Evolutionary conservation across 2,888 invertebrate genomes (phyloP).

Genomic region (Rhopalosiphum nymphaeae): DNA sequence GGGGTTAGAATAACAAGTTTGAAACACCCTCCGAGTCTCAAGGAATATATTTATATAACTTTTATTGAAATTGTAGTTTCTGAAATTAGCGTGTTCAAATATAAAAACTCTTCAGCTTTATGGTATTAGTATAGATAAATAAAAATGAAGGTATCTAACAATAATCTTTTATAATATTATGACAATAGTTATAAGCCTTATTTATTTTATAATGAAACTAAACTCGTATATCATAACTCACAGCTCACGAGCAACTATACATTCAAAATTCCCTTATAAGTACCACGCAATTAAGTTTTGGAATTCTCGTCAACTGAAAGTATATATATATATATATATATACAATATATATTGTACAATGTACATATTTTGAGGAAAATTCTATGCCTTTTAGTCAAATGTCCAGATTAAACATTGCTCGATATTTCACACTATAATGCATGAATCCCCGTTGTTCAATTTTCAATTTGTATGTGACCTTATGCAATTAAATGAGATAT

Average conservation of each 20-base stretch:
- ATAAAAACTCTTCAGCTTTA: no score
- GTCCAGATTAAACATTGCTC: not conserved
- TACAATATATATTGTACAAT: not conserved
- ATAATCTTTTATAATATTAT: not conserved
- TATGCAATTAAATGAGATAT: no score
- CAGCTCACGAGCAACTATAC: not conserved
- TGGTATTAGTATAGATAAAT: not conserved
- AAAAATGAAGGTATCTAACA: not conserved
- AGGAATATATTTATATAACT: no score
- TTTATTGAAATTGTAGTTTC: no score
- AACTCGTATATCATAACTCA: not conserved
- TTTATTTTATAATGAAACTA: not conserved
- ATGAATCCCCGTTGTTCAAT: no score
- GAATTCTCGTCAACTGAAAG: conserved; percentile 8
- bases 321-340: not conserved
- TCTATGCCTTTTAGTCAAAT: not conserved
- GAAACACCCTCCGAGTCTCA: no score
- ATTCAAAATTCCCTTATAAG: not conserved
- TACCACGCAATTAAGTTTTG: not conserved
- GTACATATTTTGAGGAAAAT: not conserved
- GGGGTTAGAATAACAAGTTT: no score
- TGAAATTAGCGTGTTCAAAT: no score
- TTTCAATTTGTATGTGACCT: no score
- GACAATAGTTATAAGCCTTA: not conserved
- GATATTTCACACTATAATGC: no score